Conservation (phyloP, 2,888 invertebrate species). For the Brenthis daphne region DNA sequence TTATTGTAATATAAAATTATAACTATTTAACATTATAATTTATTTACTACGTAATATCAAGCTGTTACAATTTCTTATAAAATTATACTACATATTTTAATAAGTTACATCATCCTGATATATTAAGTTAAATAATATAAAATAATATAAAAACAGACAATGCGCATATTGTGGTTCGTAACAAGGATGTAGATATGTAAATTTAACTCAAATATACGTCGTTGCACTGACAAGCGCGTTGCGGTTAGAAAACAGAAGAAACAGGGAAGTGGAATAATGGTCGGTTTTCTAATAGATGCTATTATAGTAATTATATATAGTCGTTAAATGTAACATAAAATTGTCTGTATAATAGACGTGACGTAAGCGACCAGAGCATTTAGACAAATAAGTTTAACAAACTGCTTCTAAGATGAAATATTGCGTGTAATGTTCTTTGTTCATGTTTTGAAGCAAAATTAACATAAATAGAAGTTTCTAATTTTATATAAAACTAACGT, state of each 20-base stretch:
- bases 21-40: neutral
- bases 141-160: neutral
- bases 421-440: neutral
- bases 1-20: neutral
- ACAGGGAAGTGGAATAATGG: constrained; percentile 35
- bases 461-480: neutral
- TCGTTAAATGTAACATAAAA: constrained; percentile 33
- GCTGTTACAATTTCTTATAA: neutral
- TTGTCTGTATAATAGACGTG: constrained; percentile 21
- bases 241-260: constrained; percentile 38
- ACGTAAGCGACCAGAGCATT: constrained; percentile 18
- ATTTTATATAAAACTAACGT: neutral
- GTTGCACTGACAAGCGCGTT: constrained; percentile 29
- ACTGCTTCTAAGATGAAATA: neutral
- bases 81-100: no score
- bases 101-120: no score
- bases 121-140: neutral
- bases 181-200: constrained; percentile 31
- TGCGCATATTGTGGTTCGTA: constrained; percentile 9
- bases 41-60: neutral
- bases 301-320: constrained; percentile 35
- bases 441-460: neutral
- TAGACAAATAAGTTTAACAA: constrained; percentile 8
- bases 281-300: constrained; percentile 32
- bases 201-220: constrained; percentile 32